Percentiles rank a stretch among this genome's conserved stretches.
phyloP scores from a whole-genome alignment of 2,888 invertebrate genomes.

The Chesias legatella region DNA sequence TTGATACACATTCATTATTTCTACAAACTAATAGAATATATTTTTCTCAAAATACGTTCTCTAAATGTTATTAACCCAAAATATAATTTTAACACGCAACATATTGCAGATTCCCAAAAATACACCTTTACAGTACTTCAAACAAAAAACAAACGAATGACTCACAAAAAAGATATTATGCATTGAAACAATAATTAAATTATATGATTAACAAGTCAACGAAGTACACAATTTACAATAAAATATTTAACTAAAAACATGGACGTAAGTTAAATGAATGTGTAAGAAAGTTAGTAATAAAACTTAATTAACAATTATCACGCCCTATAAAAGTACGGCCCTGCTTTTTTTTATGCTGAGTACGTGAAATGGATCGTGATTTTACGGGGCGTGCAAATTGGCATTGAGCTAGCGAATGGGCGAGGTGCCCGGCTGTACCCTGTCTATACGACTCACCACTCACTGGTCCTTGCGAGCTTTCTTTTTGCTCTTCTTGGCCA shows the following conservation, averaged over 20 bases:
- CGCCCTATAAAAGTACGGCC: slow-evolving; percentile 71
- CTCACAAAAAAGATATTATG: slow-evolving; percentile 70
- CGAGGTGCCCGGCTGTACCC: slow-evolving; percentile 45
- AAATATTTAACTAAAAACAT: slow-evolving; percentile 78
- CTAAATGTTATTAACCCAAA: slow-evolving; percentile 15
- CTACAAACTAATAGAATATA: slow-evolving; percentile 23
- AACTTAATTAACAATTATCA: slow-evolving; percentile 64
- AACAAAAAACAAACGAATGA: slow-evolving; percentile 52
- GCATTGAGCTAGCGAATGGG: slow-evolving; percentile 69
- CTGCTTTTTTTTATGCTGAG: slow-evolving; percentile 32
- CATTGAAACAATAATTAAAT: slow-evolving; percentile 71
- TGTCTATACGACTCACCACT: slow-evolving; percentile 52
- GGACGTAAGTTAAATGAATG: slow-evolving; percentile 74
- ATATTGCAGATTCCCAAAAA: slow-evolving; percentile 77
- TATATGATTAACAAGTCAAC: slow-evolving; percentile 74
- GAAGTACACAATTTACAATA: slow-evolving; percentile 63
- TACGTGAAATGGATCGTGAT: slow-evolving; percentile 41
- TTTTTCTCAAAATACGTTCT: slow-evolving; percentile 26
- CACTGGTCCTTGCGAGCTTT: slow-evolving; percentile 87
- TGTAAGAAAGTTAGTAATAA: slow-evolving; percentile 60
- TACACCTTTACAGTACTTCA: slow-evolving; percentile 49
- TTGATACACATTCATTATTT: slow-evolving; percentile 31
- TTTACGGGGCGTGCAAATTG: slow-evolving; percentile 61
- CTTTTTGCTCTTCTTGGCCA: slow-evolving; percentile 87
- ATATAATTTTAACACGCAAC: slow-evolving; percentile 40